Evolutionary conservation across 2,797 vertebrate species (phyloP).

Genomic region (Myotis pilosus): DNA sequence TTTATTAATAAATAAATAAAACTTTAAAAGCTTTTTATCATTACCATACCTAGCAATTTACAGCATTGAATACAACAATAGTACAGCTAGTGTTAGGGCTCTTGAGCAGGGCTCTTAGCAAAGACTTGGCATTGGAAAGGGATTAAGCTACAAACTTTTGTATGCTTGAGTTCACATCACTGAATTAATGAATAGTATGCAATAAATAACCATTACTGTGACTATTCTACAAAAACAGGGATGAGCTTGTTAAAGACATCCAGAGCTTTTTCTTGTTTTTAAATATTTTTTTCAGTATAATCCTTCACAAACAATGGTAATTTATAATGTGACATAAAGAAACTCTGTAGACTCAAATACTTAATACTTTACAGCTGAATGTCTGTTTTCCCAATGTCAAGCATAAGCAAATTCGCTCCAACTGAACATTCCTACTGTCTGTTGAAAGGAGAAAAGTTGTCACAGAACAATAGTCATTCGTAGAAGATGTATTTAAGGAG

Average conservation of each 20-base stretch:
- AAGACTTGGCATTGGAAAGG: slow-evolving; percentile 73
- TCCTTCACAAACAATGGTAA: slow-evolving; percentile 70
- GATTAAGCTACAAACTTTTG: slow-evolving; percentile 43
- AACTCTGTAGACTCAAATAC: slow-evolving; percentile 81
- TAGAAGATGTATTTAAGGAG: slow-evolving; percentile 92
- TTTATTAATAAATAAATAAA: slow-evolving; percentile 49
- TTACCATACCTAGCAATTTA: slow-evolving; percentile 81
- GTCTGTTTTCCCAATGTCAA: not conserved
- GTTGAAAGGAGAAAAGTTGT: slow-evolving; percentile 94
- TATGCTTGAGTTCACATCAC: slow-evolving; percentile 50
- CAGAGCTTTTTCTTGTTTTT: not conserved
- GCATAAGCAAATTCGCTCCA: slow-evolving; percentile 83
- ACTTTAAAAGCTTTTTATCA: slow-evolving; percentile 81
- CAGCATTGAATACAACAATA: slow-evolving; percentile 83
- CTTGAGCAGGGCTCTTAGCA: slow-evolving; percentile 76
- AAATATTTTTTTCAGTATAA: not conserved
- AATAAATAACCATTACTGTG: slow-evolving; percentile 54
- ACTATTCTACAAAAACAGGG: slow-evolving; percentile 67
- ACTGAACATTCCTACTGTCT: slow-evolving; percentile 90
- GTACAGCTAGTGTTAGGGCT: slow-evolving; percentile 79
- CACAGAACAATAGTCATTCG: slow-evolving; percentile 93
- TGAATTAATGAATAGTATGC: slow-evolving; percentile 36
- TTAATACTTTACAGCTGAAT: slow-evolving; percentile 64
- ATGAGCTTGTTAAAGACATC: slow-evolving; percentile 56
- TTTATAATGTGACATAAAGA: slow-evolving; percentile 79